Evolutionary conservation across 2,113 vertebrate species (phyloP), one percentile per base, ranked within the genome.

Genomic region (Ancistrus triradiatus): DNA sequence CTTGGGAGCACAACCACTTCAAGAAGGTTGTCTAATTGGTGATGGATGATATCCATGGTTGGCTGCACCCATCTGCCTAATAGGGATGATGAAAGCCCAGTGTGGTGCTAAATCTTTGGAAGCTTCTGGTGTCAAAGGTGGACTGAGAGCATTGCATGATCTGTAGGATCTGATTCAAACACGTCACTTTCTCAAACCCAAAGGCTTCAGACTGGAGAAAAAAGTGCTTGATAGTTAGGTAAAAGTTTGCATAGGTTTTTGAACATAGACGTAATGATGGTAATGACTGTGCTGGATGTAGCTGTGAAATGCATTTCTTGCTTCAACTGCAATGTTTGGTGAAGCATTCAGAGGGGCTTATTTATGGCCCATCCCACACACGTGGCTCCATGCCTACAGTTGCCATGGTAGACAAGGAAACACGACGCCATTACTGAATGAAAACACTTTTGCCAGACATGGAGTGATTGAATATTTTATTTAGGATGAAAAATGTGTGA

Each of bases 321-420:
- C 9, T 9, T 27, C 24, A 27, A 38, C n/a, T 28, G 13, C 8
- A 8, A 15, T 38, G 19, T 52, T 63, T 17, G 48, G 10, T 44
- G 47, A 63, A 62, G 2, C n/a, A 8, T 27, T 49, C 14, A 3
- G 24, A 14, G 35, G 19, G 14, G 9, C 21, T 50, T 38, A 35
- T 21, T 40, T 19, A 18, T 24, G 50, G 14, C 38, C 24, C 33
- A 11, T 28, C 28, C 25, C 47, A 37, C 31, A 48, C 38, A 55
- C 15, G 21, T 37, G 21, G 40, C 40, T 55, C 58, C 59, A 37
- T 76, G 63, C 61, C 60, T 14, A 72, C 68, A 50, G 68, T 69
- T 77, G 60, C 72, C 31, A 68, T 65, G 64, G 49, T 48, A 62
- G n/a, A 25, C 44, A 40, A 10, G 7, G 22, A n/a, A 50, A 6